Percentiles rank a stretch among this genome's conserved stretches.
These are phyloP conservation scores for Chymomyza procnemis DNA, from an alignment of 2,888 invertebrate genomes.

Conservation along the genomic window DNA sequence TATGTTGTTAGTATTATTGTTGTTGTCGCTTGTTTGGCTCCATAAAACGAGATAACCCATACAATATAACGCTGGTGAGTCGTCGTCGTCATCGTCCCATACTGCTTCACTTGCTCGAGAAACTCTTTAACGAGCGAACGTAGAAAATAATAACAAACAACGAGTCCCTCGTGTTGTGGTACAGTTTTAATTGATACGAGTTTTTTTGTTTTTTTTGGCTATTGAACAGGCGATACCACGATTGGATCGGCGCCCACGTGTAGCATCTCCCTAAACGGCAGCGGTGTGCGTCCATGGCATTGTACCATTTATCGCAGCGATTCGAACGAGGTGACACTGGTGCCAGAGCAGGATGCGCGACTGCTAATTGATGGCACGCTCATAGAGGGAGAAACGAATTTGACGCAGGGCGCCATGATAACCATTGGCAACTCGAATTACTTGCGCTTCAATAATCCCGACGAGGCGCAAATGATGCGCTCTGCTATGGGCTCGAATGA, in stretches of 20 bases:
- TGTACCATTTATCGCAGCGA: conserved; percentile 92
- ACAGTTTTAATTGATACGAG: background rate
- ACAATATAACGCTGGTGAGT: background rate
- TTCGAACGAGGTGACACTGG: conserved; percentile 88
- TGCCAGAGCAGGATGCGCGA: conserved; percentile 85
- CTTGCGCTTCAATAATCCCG: conserved; percentile 94
- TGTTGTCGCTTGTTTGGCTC: background rate
- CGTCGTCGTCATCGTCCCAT: background rate
- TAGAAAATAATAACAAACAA: background rate
- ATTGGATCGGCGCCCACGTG: conserved; percentile 88
- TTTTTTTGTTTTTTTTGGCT: conserved; percentile 8
- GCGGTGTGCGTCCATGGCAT: conserved; percentile 90
- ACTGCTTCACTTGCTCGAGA: conserved; percentile 12
- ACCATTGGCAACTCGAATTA: conserved; percentile 94
- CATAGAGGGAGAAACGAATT: conserved; percentile 85
- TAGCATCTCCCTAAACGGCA: conserved; percentile 91
- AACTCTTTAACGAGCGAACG: conserved; percentile 13
- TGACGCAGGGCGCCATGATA: conserved; percentile 94
- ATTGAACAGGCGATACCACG: conserved; percentile 86
- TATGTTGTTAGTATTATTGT: conserved; percentile 13
- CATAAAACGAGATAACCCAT: background rate
- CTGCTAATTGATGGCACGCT: conserved; percentile 87
- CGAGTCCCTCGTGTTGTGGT: background rate
- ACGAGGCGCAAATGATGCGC: conserved; percentile 92
- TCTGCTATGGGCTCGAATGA: conserved; percentile 85